A percentile compares a stretch with the other conserved stretches of the same genome.
phyloP scores from a whole-genome alignment of 2,113 vertebrate genomes.

The pig (Sus scrofa) region T2T-Sscrofa CM000830.6:128196001-128196500 shows the following conservation, averaged over 20 bases:
- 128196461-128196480: too few species aligned
- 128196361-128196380: background rate
- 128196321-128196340: background rate
- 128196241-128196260: background rate
- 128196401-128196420: too few species aligned
- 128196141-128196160: background rate
- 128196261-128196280: background rate
- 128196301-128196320: background rate
- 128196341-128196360: background rate
- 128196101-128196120: background rate
- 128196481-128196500: too few species aligned
- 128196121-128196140: background rate
- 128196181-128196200: background rate
- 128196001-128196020: background rate
- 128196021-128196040: background rate
- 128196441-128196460: too few species aligned
- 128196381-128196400: too few species aligned
- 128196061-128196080: background rate
- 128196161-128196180: background rate
- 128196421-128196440: too few species aligned
- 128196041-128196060: background rate
- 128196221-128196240: background rate
- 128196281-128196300: background rate
- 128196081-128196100: background rate
- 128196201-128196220: background rate